Percentiles rank a stretch among this genome's conserved stretches.
Evolutionary conservation across 2,888 invertebrate genomes (phyloP).

Genomic region (Tetropium fuscum): DNA sequence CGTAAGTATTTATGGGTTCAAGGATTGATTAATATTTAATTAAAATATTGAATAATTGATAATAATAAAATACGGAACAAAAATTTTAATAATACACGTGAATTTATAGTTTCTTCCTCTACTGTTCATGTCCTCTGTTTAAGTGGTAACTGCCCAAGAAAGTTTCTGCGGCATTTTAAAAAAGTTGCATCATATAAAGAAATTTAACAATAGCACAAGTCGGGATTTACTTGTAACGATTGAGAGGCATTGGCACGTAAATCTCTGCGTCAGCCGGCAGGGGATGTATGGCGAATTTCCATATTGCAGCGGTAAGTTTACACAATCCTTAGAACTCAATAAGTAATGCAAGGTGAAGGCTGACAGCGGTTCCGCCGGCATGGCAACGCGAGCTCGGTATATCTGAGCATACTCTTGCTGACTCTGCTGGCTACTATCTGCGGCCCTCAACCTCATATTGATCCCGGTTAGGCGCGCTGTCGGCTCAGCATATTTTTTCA

Average conservation of each 20-base stretch:
- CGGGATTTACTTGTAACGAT: neutral
- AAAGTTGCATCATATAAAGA: too few species aligned
- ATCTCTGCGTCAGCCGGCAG: slow-evolving; percentile 1
- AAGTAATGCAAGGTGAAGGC: slow-evolving; percentile 36
- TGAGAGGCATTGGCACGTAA: neutral
- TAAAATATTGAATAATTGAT: too few species aligned
- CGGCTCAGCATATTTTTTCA: slow-evolving; percentile 37
- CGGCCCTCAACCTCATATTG: slow-evolving; percentile 40
- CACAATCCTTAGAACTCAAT: slow-evolving; percentile 32
- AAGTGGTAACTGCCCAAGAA: too few species aligned
- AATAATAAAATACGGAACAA: too few species aligned
- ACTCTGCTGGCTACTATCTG: slow-evolving; percentile 42
- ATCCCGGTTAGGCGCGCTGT: slow-evolving; percentile 39
- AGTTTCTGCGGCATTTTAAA: too few species aligned
- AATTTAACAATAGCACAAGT: neutral
- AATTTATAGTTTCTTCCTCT: too few species aligned
- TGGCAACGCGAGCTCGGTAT: slow-evolving; percentile 28
- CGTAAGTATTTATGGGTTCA: too few species aligned
- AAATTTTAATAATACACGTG: too few species aligned
- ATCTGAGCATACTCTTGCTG: slow-evolving; percentile 31
- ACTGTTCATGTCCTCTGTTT: too few species aligned
- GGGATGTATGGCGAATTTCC: slow-evolving; percentile 2
- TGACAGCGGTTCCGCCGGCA: slow-evolving; percentile 32
- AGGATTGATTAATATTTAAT: too few species aligned
- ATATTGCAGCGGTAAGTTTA: slow-evolving; percentile 3